Percentiles rank a stretch among this genome's conserved stretches.
These are phyloP conservation scores for Scaptomyza montana DNA, from an alignment of 1,140 invertebrate genomes.

Conservation along the genomic window DNA sequence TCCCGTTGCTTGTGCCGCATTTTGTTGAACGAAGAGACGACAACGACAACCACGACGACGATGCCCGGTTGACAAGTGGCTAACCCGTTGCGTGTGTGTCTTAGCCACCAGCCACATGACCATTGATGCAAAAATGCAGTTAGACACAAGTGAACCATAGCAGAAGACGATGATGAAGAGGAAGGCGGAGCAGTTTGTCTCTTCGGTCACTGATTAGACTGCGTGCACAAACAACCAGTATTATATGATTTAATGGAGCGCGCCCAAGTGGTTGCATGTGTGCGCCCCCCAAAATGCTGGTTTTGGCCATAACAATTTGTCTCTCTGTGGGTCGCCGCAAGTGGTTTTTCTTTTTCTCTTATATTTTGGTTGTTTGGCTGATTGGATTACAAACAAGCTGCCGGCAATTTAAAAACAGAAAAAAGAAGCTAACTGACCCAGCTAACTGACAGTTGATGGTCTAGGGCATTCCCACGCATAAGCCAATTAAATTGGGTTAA, in stretches of 20 bases:
- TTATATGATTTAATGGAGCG: slow-evolving; percentile 71
- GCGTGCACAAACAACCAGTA: not conserved
- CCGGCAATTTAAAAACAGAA: not conserved
- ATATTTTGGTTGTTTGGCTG: slow-evolving; percentile 29
- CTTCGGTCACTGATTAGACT: slow-evolving; percentile 55
- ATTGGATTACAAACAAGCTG: slow-evolving; percentile 56
- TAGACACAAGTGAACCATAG: slow-evolving; percentile 51
- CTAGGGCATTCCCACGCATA: slow-evolving; percentile 63
- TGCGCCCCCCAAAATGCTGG: slow-evolving; percentile 34
- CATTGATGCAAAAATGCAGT: slow-evolving; percentile 79
- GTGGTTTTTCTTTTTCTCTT: slow-evolving; percentile 20
- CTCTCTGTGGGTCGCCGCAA: slow-evolving; percentile 34
- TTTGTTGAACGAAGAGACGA: slow-evolving; percentile 6
- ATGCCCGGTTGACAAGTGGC: slow-evolving; percentile 55
- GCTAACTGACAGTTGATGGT: slow-evolving; percentile 17
- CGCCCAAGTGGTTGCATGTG: slow-evolving; percentile 57
- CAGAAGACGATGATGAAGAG: slow-evolving; percentile 3
- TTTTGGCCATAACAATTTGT: slow-evolving; percentile 54
- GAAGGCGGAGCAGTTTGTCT: slow-evolving; percentile 27
- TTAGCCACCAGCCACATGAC: slow-evolving; percentile 41
- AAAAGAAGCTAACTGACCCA: slow-evolving; percentile 32
- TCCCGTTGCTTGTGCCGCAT: slow-evolving; percentile 68
- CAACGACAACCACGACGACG: not conserved
- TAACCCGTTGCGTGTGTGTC: slow-evolving; percentile 51
- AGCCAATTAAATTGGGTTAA: slow-evolving; percentile 60